Evolutionary conservation across 2,888 invertebrate species (phyloP).

Genomic region (Heterodera filipjevi): DNA sequence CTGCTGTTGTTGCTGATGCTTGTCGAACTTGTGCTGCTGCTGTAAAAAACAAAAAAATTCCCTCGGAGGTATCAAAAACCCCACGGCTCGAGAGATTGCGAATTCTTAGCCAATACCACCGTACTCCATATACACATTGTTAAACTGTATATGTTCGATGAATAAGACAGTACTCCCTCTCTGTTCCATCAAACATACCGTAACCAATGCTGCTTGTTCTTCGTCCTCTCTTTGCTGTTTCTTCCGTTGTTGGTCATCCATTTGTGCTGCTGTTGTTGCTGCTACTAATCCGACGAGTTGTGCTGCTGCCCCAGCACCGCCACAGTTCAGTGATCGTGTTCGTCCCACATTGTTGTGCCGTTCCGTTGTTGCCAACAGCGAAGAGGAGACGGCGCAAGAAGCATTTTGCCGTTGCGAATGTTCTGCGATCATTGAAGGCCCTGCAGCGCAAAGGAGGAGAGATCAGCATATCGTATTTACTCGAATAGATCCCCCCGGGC

Average conservation of each 20-base stretch:
- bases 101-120: too few relatives aligned
- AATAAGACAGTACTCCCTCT: constrained; percentile 17
- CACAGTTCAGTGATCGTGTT: constrained; percentile 52
- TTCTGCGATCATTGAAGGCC: constrained; percentile 55
- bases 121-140: too few relatives aligned
- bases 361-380: not conserved
- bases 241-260: too few relatives aligned
- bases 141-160: not conserved
- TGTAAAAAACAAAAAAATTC: too few relatives aligned
- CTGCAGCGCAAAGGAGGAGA: constrained; percentile 28
- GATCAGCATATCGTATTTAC: not conserved
- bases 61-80: too few relatives aligned
- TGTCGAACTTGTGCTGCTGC: not conserved
- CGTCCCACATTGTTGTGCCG: constrained; percentile 42
- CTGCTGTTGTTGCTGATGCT: constrained; percentile 9
- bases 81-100: too few relatives aligned
- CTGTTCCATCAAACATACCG: too few relatives aligned
- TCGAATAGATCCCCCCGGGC: too few relatives aligned
- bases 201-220: not conserved
- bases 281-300: not conserved
- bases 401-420: not conserved
- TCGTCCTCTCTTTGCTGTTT: not conserved
- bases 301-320: constrained; percentile 8
- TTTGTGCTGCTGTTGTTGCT: not conserved
- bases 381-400: too few relatives aligned